Percentiles rank a stretch among this genome's conserved stretches.
These are phyloP conservation scores for Sebastes matsubarae DNA, from an alignment of 2,797 vertebrate species.

Conservation along the genomic window DNA sequence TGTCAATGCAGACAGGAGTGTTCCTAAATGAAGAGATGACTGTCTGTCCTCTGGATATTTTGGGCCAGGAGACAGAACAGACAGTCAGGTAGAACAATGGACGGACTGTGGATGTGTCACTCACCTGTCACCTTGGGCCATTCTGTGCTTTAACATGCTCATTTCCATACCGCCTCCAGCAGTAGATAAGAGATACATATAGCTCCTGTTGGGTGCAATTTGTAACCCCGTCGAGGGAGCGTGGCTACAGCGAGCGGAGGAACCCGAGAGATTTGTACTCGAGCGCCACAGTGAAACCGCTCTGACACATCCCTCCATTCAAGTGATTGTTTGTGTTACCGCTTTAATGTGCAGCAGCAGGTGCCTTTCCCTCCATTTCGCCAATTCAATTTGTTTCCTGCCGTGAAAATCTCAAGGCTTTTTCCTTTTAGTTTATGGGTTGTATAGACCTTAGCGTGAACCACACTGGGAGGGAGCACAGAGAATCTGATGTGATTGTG, in stretches of 20 bases:
- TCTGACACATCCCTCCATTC: slow-evolving; percentile 46
- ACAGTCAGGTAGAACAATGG: slow-evolving; percentile 6
- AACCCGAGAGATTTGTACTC: slow-evolving; percentile 48
- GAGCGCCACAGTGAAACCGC: slow-evolving; percentile 29
- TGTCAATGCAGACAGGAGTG: neutral
- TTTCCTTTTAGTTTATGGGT: slow-evolving; percentile 61
- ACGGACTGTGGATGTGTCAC: slow-evolving; percentile 35
- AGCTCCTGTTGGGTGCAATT: slow-evolving; percentile 52
- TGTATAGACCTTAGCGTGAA: slow-evolving; percentile 34
- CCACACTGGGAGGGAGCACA: slow-evolving; percentile 15
- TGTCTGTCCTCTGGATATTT: neutral
- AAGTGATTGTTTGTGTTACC: slow-evolving; percentile 57
- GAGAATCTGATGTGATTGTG: slow-evolving; percentile 50
- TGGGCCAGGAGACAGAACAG: neutral
- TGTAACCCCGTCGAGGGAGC: slow-evolving; percentile 30
- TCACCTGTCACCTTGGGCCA: slow-evolving; percentile 56
- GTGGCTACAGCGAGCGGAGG: slow-evolving; percentile 20
- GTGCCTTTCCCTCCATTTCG: slow-evolving; percentile 63
- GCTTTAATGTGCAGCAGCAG: slow-evolving; percentile 71
- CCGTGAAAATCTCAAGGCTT: slow-evolving; percentile 67
- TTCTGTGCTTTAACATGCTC: slow-evolving; percentile 34
- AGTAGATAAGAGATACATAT: slow-evolving; percentile 43
- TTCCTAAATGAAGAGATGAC: neutral
- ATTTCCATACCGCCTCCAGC: slow-evolving; percentile 55
- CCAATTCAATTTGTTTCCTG: slow-evolving; percentile 72